A percentile compares a stretch with the other conserved stretches of the same genome.
Evolutionary conservation across 2,113 vertebrate species (phyloP).

Genomic region (Crotalus viridis): DNA sequence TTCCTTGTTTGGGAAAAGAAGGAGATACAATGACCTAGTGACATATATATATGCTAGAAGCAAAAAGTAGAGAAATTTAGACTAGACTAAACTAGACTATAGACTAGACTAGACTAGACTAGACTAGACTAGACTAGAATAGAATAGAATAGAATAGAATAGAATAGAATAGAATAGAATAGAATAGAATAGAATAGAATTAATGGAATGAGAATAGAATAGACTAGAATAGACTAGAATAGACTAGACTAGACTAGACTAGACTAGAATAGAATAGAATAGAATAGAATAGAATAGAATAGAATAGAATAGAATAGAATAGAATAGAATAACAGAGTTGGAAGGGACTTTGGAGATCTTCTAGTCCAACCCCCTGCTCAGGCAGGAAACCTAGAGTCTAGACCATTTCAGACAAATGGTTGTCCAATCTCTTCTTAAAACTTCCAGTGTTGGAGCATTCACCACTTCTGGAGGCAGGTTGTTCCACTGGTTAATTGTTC

Average conservation of each 20-base stretch:
- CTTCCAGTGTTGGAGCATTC: not conserved
- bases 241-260: too few relatives aligned
- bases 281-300: not conserved
- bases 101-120: not conserved
- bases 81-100: not conserved
- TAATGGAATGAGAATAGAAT: not conserved
- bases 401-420: not conserved
- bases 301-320: not conserved
- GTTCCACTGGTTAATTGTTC: not conserved
- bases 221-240: not conserved
- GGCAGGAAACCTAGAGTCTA: not conserved
- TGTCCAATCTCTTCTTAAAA: not conserved
- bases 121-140: not conserved
- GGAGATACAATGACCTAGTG: too few relatives aligned
- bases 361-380: not conserved
- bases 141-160: not conserved
- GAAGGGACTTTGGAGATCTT: not conserved
- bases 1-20: not conserved
- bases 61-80: too few relatives aligned
- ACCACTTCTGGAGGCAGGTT: not conserved
- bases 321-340: too few relatives aligned
- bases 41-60: not conserved
- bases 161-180: not conserved
- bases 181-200: not conserved
- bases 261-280: not conserved